Conservation (phyloP, 2,113 vertebrate species). For the Triplophysa tibetana region DNA sequence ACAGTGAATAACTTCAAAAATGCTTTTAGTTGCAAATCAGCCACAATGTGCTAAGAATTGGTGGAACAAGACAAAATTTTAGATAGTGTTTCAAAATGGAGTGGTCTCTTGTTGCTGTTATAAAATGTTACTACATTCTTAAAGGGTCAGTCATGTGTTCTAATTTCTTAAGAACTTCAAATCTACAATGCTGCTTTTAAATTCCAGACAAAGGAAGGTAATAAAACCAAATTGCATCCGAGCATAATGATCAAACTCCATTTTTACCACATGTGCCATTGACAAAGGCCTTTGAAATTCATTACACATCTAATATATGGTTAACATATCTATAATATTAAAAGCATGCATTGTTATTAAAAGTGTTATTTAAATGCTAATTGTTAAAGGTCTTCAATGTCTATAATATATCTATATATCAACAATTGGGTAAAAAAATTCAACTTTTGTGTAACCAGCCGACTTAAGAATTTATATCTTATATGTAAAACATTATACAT, state of each 20-base stretch:
- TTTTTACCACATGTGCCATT: constrained; percentile 43
- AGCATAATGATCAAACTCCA: background rate
- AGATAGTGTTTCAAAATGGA: constrained; percentile 51
- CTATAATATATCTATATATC: background rate
- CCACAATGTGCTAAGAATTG: background rate
- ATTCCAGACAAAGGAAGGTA: constrained; percentile 46
- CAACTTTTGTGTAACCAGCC: background rate
- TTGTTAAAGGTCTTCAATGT: no score
- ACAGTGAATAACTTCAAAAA: background rate
- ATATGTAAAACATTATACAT: background rate
- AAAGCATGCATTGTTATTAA: background rate
- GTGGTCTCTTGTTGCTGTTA: constrained; percentile 43
- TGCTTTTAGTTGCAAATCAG: constrained; percentile 17
- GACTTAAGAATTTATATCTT: background rate
- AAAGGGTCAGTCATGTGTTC: constrained; percentile 46
- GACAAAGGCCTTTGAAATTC: constrained; percentile 19
- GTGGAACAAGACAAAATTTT: background rate
- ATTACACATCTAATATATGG: background rate
- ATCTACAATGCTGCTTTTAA: constrained; percentile 46
- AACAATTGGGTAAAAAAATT: background rate
- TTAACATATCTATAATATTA: constrained; percentile 2
- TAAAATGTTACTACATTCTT: constrained; percentile 54
- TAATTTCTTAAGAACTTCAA: constrained; percentile 49
- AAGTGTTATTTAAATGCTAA: background rate
- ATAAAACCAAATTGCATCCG: constrained; percentile 17